These are phyloP conservation scores for Trematomus bernacchii DNA, from an alignment of 2,797 vertebrate genomes.

Conservation along the genomic window DNA sequence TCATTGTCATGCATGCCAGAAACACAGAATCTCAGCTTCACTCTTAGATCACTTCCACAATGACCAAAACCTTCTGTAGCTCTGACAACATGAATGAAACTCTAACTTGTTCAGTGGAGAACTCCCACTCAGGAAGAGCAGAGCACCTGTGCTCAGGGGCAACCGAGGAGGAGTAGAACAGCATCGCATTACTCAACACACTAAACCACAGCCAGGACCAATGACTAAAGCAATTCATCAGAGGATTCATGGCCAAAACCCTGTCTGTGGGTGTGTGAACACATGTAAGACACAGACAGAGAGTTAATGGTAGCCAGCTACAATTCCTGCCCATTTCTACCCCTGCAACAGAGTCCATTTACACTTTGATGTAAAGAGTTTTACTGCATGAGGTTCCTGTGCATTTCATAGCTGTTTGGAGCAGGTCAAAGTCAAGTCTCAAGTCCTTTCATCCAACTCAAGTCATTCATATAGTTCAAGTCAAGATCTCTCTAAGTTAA, in stretches of 20 bases:
- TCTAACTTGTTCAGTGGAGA: conserved; percentile 51
- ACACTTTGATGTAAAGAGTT: not conserved
- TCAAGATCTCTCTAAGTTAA: no score
- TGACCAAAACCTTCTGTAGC: conserved; percentile 12
- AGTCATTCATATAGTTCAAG: not conserved
- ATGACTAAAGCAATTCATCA: conserved; percentile 64
- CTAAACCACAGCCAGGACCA: conserved; percentile 48
- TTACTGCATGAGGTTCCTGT: conserved; percentile 9
- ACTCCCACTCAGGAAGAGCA: conserved; percentile 58
- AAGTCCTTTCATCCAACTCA: not conserved
- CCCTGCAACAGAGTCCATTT: conserved; percentile 27
- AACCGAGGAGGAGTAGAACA: conserved; percentile 54
- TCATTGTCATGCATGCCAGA: conserved; percentile 12
- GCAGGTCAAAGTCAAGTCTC: not conserved
- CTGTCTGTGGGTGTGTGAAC: conserved; percentile 54
- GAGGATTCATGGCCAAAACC: conserved; percentile 36
- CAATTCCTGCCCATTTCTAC: conserved; percentile 22
- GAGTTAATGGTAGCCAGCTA: conserved; percentile 43
- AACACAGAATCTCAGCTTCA: conserved; percentile 18
- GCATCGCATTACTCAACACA: conserved; percentile 68
- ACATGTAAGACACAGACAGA: conserved; percentile 48
- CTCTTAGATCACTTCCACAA: conserved; percentile 20
- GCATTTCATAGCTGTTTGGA: not conserved
- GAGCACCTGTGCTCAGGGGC: conserved; percentile 56
- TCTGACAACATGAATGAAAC: conserved; percentile 63